Evolutionary conservation across 2,888 invertebrate species (phyloP), one percentile per base, ranked within the genome.

Genomic region (Ophion ellenae): DNA sequence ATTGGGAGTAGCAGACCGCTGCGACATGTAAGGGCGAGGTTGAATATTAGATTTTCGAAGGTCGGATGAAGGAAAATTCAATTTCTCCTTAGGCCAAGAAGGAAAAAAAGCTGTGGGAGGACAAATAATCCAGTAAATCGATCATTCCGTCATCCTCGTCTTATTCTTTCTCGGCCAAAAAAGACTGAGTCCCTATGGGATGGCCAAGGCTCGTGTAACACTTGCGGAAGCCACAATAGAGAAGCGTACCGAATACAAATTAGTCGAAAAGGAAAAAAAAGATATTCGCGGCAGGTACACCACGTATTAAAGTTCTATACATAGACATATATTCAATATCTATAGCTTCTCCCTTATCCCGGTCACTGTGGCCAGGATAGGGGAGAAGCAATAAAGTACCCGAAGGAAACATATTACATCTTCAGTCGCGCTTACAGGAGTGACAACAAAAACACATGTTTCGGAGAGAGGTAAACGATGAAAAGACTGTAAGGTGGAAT

Each of bases 11-110:
- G 47, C 17, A 17, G n/a, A 20, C 24, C 6, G 7, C 17, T 11
- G 36, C 14, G 36, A 74, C 67, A 9, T 63, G 71, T 78, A 83
- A 69, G 17, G n/a, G 14, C 17, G 11, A n/a, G 14, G 17, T 20
- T 45, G 47, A 20, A 78, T 32, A 74, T 69, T 63, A 3, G 61
- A 47, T 78, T 78, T 61, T 67, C 61, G n/a, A 36, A n/a, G 61
- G 66, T 53, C 20, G 28, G n/a, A 63, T 17, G 24, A 14, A 63
- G n/a, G 67, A 67, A 59, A 77, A 77, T 69, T 45, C n/a, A 32
- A 61, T 70, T 61, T 70, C n/a, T 20, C 24, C 40, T 36, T 20
- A 53, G 14, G 20, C 9, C 32, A 36, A 36, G n/a, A n/a, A 40
- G 40, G 40, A 36, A 57, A 7, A 32, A 32, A 71, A 53, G 17